Evolutionary conservation across 2,888 invertebrate species (phyloP).

Genomic region (Physocephala rufipes): DNA sequence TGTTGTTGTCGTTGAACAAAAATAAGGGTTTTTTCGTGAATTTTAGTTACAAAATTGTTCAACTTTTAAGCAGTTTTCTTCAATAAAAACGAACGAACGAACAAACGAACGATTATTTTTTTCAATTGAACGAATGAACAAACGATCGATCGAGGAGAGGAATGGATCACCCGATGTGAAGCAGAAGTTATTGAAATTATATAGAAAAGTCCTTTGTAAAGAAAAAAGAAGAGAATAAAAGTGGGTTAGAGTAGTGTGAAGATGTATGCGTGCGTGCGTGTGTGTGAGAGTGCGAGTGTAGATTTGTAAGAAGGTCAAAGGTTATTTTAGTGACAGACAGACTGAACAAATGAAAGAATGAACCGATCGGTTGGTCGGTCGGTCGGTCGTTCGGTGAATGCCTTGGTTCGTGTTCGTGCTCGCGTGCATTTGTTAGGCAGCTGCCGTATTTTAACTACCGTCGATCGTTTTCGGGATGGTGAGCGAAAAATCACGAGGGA

Average conservation of each 20-base stretch:
- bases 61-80: conserved; percentile 17
- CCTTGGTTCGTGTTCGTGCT: too few species aligned
- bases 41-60: conserved; percentile 28
- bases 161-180: not conserved
- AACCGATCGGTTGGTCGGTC: too few species aligned
- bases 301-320: conserved; percentile 33
- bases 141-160: too few species aligned
- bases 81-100: conserved; percentile 3
- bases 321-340: conserved; percentile 34
- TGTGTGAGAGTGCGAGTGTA: too few species aligned
- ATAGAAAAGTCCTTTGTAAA: conserved; percentile 33
- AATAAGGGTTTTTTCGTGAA: conserved; percentile 25
- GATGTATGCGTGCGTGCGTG: conserved; percentile 4
- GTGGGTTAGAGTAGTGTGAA: too few species aligned
- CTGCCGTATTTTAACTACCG: too few species aligned
- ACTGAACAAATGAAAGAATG: not conserved
- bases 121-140: too few species aligned
- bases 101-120: too few species aligned
- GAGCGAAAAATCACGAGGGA: too few species aligned
- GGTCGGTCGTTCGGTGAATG: too few species aligned
- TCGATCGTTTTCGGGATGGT: too few species aligned
- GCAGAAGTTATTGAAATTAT: conserved; percentile 22
- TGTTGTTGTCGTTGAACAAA: not conserved
- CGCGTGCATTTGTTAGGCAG: not conserved
- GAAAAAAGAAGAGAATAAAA: not conserved